A percentile compares a stretch with the other conserved stretches of the same genome.
Evolutionary conservation across 2,113 vertebrate genomes (phyloP).

Genomic region (Hemicordylus capensis): DNA sequence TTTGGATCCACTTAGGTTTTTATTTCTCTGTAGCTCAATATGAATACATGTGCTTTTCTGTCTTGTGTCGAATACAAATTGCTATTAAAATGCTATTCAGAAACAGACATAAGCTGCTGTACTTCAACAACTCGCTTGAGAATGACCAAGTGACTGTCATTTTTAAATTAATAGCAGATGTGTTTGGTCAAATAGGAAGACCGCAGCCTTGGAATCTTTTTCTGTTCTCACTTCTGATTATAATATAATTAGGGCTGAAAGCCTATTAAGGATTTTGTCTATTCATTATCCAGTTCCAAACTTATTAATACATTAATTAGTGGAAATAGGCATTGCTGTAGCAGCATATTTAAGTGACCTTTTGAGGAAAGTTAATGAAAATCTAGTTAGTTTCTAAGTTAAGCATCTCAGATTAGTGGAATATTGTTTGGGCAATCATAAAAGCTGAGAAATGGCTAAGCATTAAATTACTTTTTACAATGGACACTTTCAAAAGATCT

Average conservation of each 20-base stretch:
- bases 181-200: neutral
- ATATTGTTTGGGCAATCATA: neutral
- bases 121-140: constrained; percentile 19
- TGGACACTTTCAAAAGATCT: neutral
- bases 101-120: constrained; percentile 15
- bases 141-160: constrained; percentile 9
- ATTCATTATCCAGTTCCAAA: neutral
- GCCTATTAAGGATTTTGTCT: neutral
- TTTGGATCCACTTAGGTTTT: rapidly evolving
- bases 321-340: neutral
- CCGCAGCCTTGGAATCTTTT: neutral
- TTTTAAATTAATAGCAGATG: neutral
- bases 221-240: constrained; percentile 10
- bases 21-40: constrained; percentile 1
- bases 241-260: neutral
- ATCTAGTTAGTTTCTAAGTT: neutral
- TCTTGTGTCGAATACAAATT: neutral
- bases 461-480: neutral
- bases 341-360: neutral
- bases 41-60: neutral
- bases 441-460: neutral
- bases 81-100: neutral
- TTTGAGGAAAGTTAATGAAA: neutral
- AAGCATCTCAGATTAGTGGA: neutral
- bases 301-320: neutral